Evolutionary conservation across 2,888 invertebrate genomes (phyloP).

Genomic region (Metalampra italica): DNA sequence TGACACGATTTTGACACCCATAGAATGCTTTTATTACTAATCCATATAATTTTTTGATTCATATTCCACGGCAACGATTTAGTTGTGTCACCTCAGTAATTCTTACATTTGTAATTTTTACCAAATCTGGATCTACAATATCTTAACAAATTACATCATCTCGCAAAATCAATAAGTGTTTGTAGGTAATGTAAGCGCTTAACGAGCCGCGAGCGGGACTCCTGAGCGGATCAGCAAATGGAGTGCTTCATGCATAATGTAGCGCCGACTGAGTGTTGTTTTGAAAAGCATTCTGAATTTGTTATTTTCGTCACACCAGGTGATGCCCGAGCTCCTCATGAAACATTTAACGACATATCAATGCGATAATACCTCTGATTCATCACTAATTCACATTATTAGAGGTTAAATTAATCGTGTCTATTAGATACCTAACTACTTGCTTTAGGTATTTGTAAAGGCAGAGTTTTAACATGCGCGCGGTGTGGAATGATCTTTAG

Average conservation of each 20-base stretch:
- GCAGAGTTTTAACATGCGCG: background rate
- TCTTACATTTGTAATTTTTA: too few relatives aligned
- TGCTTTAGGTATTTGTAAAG: background rate
- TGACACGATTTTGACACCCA: too few relatives aligned
- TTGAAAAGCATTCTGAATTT: slow-evolving; percentile 77
- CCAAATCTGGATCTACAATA: background rate
- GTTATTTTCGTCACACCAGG: slow-evolving; percentile 76
- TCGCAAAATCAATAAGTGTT: slow-evolving; percentile 74
- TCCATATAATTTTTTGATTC: too few relatives aligned
- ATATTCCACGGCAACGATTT: too few relatives aligned
- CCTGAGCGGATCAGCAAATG: slow-evolving; percentile 77
- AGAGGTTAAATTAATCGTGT: too few relatives aligned
- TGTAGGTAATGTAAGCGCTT: slow-evolving; percentile 76
- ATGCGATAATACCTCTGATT: slow-evolving; percentile 29
- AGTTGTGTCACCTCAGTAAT: too few relatives aligned
- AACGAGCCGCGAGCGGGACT: slow-evolving; percentile 75
- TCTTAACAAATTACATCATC: slow-evolving; percentile 59
- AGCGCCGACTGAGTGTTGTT: slow-evolving; percentile 74
- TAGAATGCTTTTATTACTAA: too few relatives aligned
- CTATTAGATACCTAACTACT: too few relatives aligned
- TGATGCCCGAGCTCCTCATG: slow-evolving; percentile 69
- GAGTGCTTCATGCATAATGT: slow-evolving; percentile 79
- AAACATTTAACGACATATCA: slow-evolving; percentile 70
- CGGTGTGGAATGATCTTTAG: background rate
- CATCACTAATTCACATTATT: background rate